Percentiles rank a stretch among this genome's conserved stretches.
phyloP scores from a whole-genome alignment of 2,113 vertebrate genomes.

The Petrocephalus microphthalmus region DNA sequence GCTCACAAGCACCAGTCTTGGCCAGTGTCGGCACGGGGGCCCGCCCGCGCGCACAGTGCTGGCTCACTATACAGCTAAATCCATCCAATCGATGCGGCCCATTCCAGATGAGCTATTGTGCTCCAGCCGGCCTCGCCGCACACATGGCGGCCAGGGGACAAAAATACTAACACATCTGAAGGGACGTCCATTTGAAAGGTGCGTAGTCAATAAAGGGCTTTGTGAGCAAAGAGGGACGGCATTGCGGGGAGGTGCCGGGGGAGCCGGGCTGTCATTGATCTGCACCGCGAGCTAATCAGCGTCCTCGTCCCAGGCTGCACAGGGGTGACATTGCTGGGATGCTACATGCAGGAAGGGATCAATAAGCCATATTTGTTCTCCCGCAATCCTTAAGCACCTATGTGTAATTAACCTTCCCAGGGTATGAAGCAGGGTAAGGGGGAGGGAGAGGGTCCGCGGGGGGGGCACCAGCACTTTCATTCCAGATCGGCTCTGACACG shows the following conservation, averaged over 20 bases:
- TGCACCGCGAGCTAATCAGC: slow-evolving; percentile 58
- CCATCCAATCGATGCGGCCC: slow-evolving; percentile 36
- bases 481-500: background rate
- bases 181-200: slow-evolving; percentile 29
- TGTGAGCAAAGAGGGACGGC: slow-evolving; percentile 12
- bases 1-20: slow-evolving; percentile 26
- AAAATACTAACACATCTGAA: slow-evolving; percentile 11
- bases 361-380: slow-evolving; percentile 62
- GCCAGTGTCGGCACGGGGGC: slow-evolving; percentile 21
- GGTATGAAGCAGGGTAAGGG: slow-evolving; percentile 49
- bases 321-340: slow-evolving; percentile 64
- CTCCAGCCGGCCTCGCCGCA: background rate
- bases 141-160: background rate
- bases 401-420: slow-evolving; percentile 74
- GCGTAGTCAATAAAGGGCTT: slow-evolving; percentile 33
- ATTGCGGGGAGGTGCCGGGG: background rate
- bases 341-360: slow-evolving; percentile 58
- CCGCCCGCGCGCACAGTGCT: slow-evolving; percentile 12
- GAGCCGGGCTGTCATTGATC: slow-evolving; percentile 45
- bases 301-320: slow-evolving; percentile 51
- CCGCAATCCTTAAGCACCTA: slow-evolving; percentile 72
- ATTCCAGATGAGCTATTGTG: slow-evolving; percentile 35
- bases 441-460: slow-evolving; percentile 48
- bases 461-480: background rate
- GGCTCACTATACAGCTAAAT: slow-evolving; percentile 36